Base-by-base conservation (phyloP, 2,113 vertebrate genomes). In the Platichthys flesus region DNA sequence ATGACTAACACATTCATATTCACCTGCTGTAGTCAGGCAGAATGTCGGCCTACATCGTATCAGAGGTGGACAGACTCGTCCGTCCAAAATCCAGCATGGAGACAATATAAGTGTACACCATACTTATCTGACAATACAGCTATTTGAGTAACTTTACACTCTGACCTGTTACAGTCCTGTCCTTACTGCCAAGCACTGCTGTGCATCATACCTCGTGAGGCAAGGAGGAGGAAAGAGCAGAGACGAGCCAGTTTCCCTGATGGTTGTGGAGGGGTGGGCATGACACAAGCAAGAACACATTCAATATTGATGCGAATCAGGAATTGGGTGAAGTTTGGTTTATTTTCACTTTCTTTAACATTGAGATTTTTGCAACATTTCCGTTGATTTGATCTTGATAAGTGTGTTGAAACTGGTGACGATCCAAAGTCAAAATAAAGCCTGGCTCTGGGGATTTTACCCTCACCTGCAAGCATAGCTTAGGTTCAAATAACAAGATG, bases 121-220 rank as follows among this genome's bases (percentile, higher is more conserved):
- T 8, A n/a, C 20, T 20, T 18, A 49, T 82, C 66, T 61, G 65
- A 49, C 10, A 52, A 63, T 21, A 28, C 71, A 69, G 71, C 79
- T 56, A 62, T 75, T 76, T 56, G 81, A 84, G 80, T 72, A 73
- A 82, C 62, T 42, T 52, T 62, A 60, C 54, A 77, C 76, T 87
- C 65, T 89, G 85, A 90, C 87, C 87, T 58, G 78, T 54, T 85
- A 71, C 80, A 60, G 21, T 83, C 68, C 83, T 74, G 85, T 87
- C 86, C 84, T 87, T 79, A 79, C 24, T 45, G 84, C 14, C 28
- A 62, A 82, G 78, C 72, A 45, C 51, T 14, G 61, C 59, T 40
- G 16, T 37, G 59, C 35, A 61, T 42, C 60, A 23, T 6, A 14
- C 31, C 18, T 21, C 60, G 13, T 9, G 20, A n/a, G 14, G 20